Conservation (phyloP, 2,888 invertebrate species). For the Tridacna gigas region DNA sequence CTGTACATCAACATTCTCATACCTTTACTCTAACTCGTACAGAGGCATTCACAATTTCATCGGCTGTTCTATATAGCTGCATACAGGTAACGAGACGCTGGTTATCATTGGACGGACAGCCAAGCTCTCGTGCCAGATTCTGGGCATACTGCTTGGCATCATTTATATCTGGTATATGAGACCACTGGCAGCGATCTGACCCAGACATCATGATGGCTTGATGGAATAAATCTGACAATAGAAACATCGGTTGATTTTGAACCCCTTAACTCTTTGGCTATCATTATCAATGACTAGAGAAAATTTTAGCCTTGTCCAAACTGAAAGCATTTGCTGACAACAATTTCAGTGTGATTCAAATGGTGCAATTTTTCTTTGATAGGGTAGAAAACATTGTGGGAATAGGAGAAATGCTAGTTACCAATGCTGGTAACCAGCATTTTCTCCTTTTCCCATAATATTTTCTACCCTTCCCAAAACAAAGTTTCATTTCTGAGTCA, state of each 20-base stretch:
- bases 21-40: constrained; percentile 79
- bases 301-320: too few species aligned
- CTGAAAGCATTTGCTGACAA: too few species aligned
- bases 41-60: constrained; percentile 83
- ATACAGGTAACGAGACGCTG: constrained; percentile 83
- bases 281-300: too few species aligned
- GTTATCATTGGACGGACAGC: constrained; percentile 76
- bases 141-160: constrained; percentile 82
- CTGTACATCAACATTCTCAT: background rate
- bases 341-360: too few species aligned
- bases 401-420: too few species aligned
- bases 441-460: too few species aligned
- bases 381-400: too few species aligned
- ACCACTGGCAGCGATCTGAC: constrained; percentile 85
- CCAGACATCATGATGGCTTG: constrained; percentile 86
- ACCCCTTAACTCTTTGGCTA: too few species aligned
- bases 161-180: constrained; percentile 76
- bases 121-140: constrained; percentile 80
- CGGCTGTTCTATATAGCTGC: constrained; percentile 79
- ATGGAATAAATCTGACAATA: constrained; percentile 82
- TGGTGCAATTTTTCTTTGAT: too few species aligned
- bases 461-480: too few species aligned
- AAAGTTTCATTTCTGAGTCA: too few species aligned
- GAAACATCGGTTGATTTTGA: background rate
- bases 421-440: too few species aligned